Evolutionary conservation across 2,797 vertebrate species (phyloP).

Genomic region (Trematomus bernacchii): DNA sequence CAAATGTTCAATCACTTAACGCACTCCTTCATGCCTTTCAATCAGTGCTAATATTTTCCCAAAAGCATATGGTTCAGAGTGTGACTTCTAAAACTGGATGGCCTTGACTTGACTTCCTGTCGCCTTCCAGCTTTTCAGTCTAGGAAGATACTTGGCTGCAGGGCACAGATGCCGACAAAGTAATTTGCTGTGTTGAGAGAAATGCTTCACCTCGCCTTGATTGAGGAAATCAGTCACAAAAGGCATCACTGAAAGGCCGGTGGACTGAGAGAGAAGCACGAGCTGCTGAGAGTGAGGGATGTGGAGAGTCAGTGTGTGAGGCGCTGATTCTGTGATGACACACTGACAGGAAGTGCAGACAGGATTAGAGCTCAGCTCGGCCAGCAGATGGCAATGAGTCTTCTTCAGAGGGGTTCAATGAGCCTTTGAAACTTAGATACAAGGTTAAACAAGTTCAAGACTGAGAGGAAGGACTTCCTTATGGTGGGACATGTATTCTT

Average conservation of each 20-base stretch:
- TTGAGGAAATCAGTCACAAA: constrained; percentile 12
- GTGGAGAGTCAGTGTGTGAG: neutral
- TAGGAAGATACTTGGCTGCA: neutral
- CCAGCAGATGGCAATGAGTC: constrained; percentile 79
- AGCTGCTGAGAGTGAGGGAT: constrained; percentile 7
- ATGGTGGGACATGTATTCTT: neutral
- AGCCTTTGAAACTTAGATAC: constrained; percentile 9
- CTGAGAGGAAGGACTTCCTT: neutral
- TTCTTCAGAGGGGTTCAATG: constrained; percentile 45
- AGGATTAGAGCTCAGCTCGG: constrained; percentile 41
- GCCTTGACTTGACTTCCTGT: constrained; percentile 53
- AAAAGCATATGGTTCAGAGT: neutral
- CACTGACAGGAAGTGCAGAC: constrained; percentile 15
- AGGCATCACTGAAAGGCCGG: neutral
- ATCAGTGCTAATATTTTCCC: constrained; percentile 50
- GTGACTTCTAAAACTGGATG: constrained; percentile 52
- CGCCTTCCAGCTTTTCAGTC: constrained; percentile 30
- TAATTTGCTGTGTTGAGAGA: neutral
- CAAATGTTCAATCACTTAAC: constrained; percentile 66
- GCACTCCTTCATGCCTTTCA: constrained; percentile 47
- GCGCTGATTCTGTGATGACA: constrained; percentile 16
- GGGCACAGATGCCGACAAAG: constrained; percentile 13
- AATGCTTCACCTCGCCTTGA: constrained; percentile 4
- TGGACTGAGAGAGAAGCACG: constrained; percentile 6
- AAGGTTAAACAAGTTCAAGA: neutral